Evolutionary conservation across 2,888 invertebrate species (phyloP).

Genomic region (Luperina nickerlii): DNA sequence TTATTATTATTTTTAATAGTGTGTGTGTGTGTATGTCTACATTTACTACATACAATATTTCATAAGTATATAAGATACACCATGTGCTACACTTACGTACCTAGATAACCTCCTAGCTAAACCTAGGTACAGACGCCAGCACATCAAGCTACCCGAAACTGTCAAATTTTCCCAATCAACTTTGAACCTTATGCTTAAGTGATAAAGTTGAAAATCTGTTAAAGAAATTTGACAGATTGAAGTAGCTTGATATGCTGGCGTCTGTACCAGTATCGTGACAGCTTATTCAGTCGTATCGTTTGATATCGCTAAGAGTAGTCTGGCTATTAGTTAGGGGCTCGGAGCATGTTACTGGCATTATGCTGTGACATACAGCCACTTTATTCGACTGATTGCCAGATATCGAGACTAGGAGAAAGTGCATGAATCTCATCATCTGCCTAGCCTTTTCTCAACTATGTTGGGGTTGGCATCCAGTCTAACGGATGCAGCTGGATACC

Average conservation of each 20-base stretch:
- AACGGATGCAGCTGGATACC: too few species aligned
- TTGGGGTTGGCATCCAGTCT: too few species aligned
- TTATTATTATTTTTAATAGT: too few species aligned
- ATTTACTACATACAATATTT: background rate
- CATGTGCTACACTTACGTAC: background rate
- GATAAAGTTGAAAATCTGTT: too few species aligned
- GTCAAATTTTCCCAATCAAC: too few species aligned
- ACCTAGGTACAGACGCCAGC: background rate
- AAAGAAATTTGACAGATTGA: too few species aligned
- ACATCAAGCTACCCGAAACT: too few species aligned
- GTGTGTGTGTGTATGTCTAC: too few species aligned
- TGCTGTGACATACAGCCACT: conserved; percentile 16
- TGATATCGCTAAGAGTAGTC: conserved; percentile 55
- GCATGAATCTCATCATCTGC: too few species aligned
- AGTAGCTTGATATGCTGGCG: too few species aligned
- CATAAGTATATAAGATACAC: background rate
- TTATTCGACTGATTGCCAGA: background rate
- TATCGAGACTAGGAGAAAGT: background rate
- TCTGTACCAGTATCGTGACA: conserved; percentile 13
- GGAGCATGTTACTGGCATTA: conserved; percentile 46
- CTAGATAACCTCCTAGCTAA: background rate
- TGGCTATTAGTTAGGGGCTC: conserved; percentile 58
- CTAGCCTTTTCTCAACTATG: too few species aligned
- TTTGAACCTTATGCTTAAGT: too few species aligned
- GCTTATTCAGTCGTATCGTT: conserved; percentile 40